Evolutionary conservation across 2,113 vertebrate species (phyloP), one percentile per base, ranked within the genome.

Genomic region (Macrotus californicus): DNA sequence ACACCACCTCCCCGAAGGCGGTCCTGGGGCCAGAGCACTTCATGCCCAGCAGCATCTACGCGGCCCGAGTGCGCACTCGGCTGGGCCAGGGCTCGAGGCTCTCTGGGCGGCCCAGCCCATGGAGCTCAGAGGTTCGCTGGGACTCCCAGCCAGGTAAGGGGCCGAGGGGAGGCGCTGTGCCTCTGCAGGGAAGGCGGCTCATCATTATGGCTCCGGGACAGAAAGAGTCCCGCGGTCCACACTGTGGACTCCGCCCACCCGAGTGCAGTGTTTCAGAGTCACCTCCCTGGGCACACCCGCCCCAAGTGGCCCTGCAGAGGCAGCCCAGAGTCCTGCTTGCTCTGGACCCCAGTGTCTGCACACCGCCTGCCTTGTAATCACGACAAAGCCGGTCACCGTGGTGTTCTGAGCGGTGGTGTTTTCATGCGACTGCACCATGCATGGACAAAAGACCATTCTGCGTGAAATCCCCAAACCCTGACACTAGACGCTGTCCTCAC

Each of bases 51-150:
- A 98, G 95, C 94, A 95, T 67, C 69, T 98, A 99, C 0, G 0
- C 87, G 46, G 98, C 98, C 76, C 98, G 98, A 19, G 98, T 99
- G 34, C 92, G 98, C 70, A 92, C 97, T 82, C 92, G 69, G 36
- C 97, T 91, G 0, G 79, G 95, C 7, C 50, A 0, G 1, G 76
- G 1, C 85, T 96, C 95, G 0, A 13, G 52, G 9, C 84, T 97
- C 91, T 97, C 94, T 0, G 98, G 98, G 2, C 50, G 7, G 26
- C 97, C 94, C 85, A 98, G 98, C 1, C 0, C 34, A 6, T 98
- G 98, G 98, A 99, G 98, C 96, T 41, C 0, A 0, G 97, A 96
- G 56, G 85, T 94, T 1, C 75, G 12, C 0, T 98, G 98, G 98
- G 21, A 95, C 24, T 97, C 97, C 1, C 93, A 87, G 21, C 89